Conservation (phyloP, 2,113 vertebrate species). For the Oceanodroma tethys region DNA sequence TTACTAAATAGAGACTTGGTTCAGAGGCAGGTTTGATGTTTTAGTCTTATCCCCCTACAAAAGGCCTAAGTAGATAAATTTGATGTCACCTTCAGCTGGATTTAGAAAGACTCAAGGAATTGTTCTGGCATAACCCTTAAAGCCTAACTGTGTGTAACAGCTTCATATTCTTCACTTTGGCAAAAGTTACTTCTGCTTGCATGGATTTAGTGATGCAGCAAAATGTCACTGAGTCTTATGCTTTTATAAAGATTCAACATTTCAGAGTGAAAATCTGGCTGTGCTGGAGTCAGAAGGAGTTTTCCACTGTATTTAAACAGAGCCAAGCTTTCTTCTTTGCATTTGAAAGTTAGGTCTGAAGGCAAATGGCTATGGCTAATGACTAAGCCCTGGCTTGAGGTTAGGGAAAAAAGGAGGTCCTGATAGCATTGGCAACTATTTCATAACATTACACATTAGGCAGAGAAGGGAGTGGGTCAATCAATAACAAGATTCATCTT, state of each 20-base stretch:
- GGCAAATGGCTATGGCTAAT: background rate
- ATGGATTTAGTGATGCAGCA: constrained; percentile 33
- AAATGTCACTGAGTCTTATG: constrained; percentile 8
- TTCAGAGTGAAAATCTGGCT: background rate
- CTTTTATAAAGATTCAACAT: background rate
- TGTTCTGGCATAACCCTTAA: constrained; percentile 5
- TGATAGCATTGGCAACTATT: background rate
- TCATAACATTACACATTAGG: background rate
- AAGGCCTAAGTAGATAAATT: background rate
- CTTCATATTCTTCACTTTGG: constrained; percentile 23
- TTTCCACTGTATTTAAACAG: background rate
- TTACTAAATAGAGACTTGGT: background rate
- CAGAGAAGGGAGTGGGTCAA: background rate
- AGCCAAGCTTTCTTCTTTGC: background rate
- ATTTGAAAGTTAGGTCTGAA: background rate
- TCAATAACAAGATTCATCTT: background rate
- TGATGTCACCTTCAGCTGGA: constrained; percentile 15
- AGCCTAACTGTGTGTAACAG: constrained; percentile 32
- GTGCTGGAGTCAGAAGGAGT: background rate
- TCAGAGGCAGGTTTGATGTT: background rate
- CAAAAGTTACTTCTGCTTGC: constrained; percentile 31
- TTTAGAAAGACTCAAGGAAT: constrained; percentile 25
- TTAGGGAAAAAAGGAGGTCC: background rate
- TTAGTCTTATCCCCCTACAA: background rate
- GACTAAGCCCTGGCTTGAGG: background rate